These are phyloP conservation scores for Cranoglanis bouderius DNA, from an alignment of 2,113 vertebrate genomes.

Conservation along the genomic window DNA sequence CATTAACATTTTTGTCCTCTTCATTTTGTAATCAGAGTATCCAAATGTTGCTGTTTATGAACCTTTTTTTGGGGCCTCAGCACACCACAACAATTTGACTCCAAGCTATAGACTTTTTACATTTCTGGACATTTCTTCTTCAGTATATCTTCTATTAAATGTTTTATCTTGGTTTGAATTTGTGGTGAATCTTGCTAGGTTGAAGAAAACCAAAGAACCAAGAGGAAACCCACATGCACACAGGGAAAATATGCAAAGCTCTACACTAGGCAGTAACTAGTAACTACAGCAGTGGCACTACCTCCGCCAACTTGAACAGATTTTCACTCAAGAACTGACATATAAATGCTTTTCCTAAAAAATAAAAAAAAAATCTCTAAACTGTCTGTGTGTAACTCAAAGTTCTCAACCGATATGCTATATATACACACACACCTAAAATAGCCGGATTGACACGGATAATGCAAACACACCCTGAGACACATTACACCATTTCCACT, in stretches of 20 bases:
- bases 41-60: background rate
- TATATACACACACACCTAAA: background rate
- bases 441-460: background rate
- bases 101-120: too few species aligned
- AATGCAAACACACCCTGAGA: background rate
- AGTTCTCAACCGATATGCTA: background rate
- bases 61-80: background rate
- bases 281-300: background rate
- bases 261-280: background rate
- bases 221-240: background rate
- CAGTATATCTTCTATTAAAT: too few species aligned
- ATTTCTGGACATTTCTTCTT: too few species aligned
- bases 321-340: background rate
- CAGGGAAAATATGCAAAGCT: background rate
- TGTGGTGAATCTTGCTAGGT: background rate
- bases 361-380: background rate
- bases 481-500: conserved; percentile 1
- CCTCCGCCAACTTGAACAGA: background rate
- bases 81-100: background rate
- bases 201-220: too few species aligned
- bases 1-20: background rate
- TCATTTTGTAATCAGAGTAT: background rate
- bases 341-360: background rate
- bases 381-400: background rate
- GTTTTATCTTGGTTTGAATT: too few species aligned